Conservation (phyloP, 2,888 invertebrate genomes). For the Deilephila elpenor region DNA sequence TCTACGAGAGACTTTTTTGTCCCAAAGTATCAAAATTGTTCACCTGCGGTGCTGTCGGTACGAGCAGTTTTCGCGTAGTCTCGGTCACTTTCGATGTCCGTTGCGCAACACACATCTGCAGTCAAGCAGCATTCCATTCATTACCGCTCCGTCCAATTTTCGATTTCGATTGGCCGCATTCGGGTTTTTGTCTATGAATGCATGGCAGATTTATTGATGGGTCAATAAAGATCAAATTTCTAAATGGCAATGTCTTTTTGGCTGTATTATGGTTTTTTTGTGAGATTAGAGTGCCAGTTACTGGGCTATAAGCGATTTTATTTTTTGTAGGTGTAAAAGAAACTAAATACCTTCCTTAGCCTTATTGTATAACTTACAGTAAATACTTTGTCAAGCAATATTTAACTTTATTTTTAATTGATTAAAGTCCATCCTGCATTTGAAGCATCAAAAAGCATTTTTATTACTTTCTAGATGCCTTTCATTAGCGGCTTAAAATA, state of each 20-base stretch:
- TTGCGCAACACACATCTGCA: slow-evolving; percentile 62
- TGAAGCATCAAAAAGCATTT: too few species aligned
- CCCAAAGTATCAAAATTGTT: neutral
- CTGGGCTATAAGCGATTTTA: too few species aligned
- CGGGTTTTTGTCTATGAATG: slow-evolving; percentile 16
- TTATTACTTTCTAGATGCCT: too few species aligned
- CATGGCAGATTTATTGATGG: neutral
- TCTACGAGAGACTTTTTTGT: neutral
- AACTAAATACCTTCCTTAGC: too few species aligned
- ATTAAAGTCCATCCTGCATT: too few species aligned
- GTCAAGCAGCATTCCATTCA: slow-evolving; percentile 48
- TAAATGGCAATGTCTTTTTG: neutral
- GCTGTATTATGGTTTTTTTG: neutral
- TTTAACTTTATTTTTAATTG: too few species aligned
- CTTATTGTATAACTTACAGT: too few species aligned
- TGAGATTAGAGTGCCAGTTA: too few species aligned
- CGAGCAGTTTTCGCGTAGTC: slow-evolving; percentile 48
- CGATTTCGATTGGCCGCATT: slow-evolving; percentile 41
- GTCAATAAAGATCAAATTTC: slow-evolving; percentile 2
- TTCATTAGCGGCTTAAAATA: too few species aligned
- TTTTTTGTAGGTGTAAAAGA: too few species aligned
- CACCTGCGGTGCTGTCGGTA: slow-evolving; percentile 54
- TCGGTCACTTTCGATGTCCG: slow-evolving; percentile 71
- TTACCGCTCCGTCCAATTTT: slow-evolving; percentile 49
- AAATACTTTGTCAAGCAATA: too few species aligned